phyloP scores from a whole-genome alignment of 2,113 vertebrate species.

The Urocolius indicus region DNA sequence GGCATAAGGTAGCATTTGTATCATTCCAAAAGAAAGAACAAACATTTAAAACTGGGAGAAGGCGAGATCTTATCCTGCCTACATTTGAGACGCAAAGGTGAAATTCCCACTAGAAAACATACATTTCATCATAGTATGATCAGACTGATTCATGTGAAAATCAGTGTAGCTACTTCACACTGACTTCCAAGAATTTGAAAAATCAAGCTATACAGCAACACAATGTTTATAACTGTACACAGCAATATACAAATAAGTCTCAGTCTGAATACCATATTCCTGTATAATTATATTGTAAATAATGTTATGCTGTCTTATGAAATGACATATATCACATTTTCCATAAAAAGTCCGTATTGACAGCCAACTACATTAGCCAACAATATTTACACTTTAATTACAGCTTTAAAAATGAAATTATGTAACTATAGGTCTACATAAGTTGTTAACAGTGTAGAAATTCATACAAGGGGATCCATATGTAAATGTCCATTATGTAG shows the following conservation, averaged over 20 bases:
- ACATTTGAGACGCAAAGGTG: not conserved
- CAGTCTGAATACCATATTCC: not conserved
- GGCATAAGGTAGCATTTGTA: not conserved
- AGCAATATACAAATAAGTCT: not conserved
- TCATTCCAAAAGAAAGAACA: not conserved
- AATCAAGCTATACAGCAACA: not conserved
- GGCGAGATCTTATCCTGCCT: not conserved
- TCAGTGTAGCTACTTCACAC: not conserved
- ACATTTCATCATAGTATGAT: not conserved
- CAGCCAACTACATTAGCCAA: slow-evolving; percentile 37
- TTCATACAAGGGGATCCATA: not conserved
- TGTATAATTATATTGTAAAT: slow-evolving; percentile 24
- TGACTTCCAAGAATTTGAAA: not conserved
- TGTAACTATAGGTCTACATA: not conserved
- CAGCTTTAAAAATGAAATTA: slow-evolving; percentile 42
- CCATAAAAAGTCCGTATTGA: slow-evolving; percentile 25
- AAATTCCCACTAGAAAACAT: not conserved
- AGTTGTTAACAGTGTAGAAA: slow-evolving; percentile 6
- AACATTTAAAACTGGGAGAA: not conserved
- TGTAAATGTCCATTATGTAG: not conserved
- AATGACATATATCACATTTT: slow-evolving; percentile 44
- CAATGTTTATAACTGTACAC: not conserved
- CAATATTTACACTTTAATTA: slow-evolving; percentile 58
- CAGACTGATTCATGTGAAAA: not conserved
- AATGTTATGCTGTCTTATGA: slow-evolving; percentile 28